Evolutionary conservation across 2,113 vertebrate species (phyloP), one percentile per base, ranked within the genome.

Genomic region (Sander lucioperca): DNA sequence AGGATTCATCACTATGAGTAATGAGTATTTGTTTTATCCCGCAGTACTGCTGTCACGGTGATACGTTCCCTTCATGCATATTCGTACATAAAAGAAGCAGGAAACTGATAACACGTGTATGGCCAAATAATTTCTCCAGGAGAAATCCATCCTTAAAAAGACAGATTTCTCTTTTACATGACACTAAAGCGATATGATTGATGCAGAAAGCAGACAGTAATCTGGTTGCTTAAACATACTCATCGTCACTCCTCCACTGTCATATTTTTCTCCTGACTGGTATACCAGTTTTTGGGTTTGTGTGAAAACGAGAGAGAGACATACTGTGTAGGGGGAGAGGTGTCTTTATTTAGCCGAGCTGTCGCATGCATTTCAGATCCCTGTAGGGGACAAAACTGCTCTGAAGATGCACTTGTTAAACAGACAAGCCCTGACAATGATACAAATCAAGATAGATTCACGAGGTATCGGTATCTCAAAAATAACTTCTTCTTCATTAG

Each of bases 341-440:
- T 39, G 74, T 85, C 85, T 87, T 79, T 67, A 80, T 87, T 84
- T 76, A 82, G 79, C 56, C 33, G 23, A 64, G 80, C 48, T 58
- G 70, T 69, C 36, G n/a, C 82, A 61, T 61, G 62, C 21, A n/a
- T 80, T 72, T 84, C 65, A 50, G 19, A 57, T 90, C 82, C 53
- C 86, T 73, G 53, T 2, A 23, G 80, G 74, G 21, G 45, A 50
- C 6, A 13, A 18, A 43, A 18, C 18, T 36, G 33, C 21, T 74
- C 79, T 82, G 80, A 83, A 68, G 64, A 69, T 81, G 25, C 57
- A 73, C 72, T 69, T 75, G 69, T 86, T 72, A 77, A 79, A 79
- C 70, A 57, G 79, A 78, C 67, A 27, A 47, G 63, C 36, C 36
- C 9, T 2, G 25, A 25, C 57, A 39, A 36, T 50, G 51, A 47